Evolutionary conservation across 2,797 vertebrate species (phyloP), one percentile per base, ranked within the genome.

Genomic region (Hydrolagus colliei): DNA sequence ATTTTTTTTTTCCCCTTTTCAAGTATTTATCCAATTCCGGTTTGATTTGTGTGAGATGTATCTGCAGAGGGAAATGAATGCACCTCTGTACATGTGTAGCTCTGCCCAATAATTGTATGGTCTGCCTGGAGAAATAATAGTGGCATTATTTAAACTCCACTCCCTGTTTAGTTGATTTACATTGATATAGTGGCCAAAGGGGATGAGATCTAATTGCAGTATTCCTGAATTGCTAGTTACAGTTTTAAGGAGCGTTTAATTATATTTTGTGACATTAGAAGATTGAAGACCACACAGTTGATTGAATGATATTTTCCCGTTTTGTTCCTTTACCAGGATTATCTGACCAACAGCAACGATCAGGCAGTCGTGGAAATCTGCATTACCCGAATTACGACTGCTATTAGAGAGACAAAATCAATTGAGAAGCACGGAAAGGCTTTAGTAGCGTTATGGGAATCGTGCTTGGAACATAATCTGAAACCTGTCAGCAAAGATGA

Each of bases 351-450:
- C 7, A 96, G 96, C 93, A 99, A 98, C 0, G 96, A 98, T 93
- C 98, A 99, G 92, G 97, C 97, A 0, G 97, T 99, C 90, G 97
- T 98, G 89, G 98, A 99, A 90, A 98, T 99, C 90, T 99, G 97
- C 91, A 93, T 99, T 89, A 99, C 96, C 0, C 94, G 97, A 65
- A 96, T 99, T 91, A 98, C 98, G 86, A 95, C 96, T 0, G 98
- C 98, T 86, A 96, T 99, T 87, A 91, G 97, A 86, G 97, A 96
- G 89, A 98, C 97, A 0, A 91, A 94, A 0, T 96, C 97, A 32
- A 97, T 98, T 5, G 95, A 97, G 16, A 93, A 88, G 27, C 98
- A 99, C 0, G 95, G 96, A 2, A 89, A 74, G 0, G 95, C 98
- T 0, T 94, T 99, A 0, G 95, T 98, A 90, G 94, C 93, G 0